A percentile compares a stretch with the other conserved stretches of the same genome.
Evolutionary conservation across 2,888 invertebrate genomes (phyloP).

Genomic region (Myopa testacea): DNA sequence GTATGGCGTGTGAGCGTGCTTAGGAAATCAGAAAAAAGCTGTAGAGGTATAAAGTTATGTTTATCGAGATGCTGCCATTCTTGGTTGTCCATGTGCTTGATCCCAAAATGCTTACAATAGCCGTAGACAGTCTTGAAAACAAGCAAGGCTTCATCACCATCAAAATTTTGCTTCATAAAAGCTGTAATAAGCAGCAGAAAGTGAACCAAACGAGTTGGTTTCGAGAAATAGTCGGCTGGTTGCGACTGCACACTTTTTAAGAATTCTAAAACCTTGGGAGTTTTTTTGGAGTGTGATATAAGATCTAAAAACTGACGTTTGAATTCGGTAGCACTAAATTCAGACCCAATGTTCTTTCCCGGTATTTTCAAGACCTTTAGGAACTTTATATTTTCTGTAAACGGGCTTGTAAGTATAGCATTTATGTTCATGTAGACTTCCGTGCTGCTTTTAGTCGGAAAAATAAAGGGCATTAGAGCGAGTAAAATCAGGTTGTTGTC

Average conservation of each 20-base stretch:
- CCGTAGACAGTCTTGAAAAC: conserved; percentile 48
- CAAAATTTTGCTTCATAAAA: conserved; percentile 52
- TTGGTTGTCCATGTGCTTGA: conserved; percentile 45
- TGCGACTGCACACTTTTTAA: conserved; percentile 56
- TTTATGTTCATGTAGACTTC: conserved; percentile 44
- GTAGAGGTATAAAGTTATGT: conserved; percentile 71
- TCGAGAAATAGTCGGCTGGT: conserved; percentile 48
- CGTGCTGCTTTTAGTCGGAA: conserved; percentile 50
- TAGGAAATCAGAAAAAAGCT: conserved; percentile 72
- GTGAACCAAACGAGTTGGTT: conserved; percentile 55
- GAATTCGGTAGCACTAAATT: conserved; percentile 52
- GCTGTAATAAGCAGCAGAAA: conserved; percentile 58
- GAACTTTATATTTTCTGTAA: conserved; percentile 53
- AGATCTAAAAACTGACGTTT: conserved; percentile 57
- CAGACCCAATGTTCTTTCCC: not conserved
- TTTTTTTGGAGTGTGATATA: conserved; percentile 50
- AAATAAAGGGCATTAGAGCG: conserved; percentile 59
- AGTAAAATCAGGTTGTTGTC: conserved; percentile 59
- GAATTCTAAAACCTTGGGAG: conserved; percentile 50
- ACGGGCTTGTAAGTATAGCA: conserved; percentile 54
- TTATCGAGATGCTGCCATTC: conserved; percentile 64
- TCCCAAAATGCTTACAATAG: conserved; percentile 50
- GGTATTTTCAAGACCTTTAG: conserved; percentile 48
- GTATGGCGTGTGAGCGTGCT: conserved; percentile 70
- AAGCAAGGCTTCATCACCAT: conserved; percentile 46